Conservation (phyloP, 2,113 vertebrate species). For the Trematomus loennbergii region DNA sequence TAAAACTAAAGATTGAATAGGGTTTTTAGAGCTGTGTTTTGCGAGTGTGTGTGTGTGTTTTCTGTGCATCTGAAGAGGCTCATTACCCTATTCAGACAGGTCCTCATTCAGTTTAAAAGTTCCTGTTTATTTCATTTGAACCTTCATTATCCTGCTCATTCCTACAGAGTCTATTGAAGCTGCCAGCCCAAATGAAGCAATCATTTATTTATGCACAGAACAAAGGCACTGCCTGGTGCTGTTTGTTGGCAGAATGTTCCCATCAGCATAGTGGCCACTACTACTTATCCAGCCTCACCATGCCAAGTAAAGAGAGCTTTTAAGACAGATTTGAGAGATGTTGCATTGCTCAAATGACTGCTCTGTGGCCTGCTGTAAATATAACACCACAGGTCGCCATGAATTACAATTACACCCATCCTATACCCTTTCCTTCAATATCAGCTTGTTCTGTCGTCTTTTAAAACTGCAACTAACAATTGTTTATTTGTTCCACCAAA, state of each 20-base stretch:
- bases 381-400: conserved; percentile 1
- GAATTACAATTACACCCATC: not conserved
- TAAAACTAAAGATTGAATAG: no score
- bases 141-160: conserved; percentile 76
- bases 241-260: conserved; percentile 72
- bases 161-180: conserved; percentile 72
- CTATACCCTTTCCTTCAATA: not conserved
- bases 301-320: conserved; percentile 62
- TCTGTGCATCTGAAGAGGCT: conserved; percentile 65
- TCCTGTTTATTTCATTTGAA: conserved; percentile 73
- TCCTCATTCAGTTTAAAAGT: conserved; percentile 75
- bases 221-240: conserved; percentile 76
- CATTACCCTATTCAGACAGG: conserved; percentile 70
- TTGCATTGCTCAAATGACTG: conserved; percentile 40
- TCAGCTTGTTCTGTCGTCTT: not conserved
- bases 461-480: not conserved
- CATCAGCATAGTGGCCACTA: conserved; percentile 64
- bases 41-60: conserved; percentile 8
- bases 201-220: conserved; percentile 78
- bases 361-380: conserved; percentile 22
- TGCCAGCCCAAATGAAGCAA: conserved; percentile 73
- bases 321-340: conserved; percentile 52
- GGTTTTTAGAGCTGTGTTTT: no score
- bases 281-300: conserved; percentile 63
- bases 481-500: not conserved